phyloP scores from a whole-genome alignment of 2,797 vertebrate genomes.

The Bradypus variegatus region DNA sequence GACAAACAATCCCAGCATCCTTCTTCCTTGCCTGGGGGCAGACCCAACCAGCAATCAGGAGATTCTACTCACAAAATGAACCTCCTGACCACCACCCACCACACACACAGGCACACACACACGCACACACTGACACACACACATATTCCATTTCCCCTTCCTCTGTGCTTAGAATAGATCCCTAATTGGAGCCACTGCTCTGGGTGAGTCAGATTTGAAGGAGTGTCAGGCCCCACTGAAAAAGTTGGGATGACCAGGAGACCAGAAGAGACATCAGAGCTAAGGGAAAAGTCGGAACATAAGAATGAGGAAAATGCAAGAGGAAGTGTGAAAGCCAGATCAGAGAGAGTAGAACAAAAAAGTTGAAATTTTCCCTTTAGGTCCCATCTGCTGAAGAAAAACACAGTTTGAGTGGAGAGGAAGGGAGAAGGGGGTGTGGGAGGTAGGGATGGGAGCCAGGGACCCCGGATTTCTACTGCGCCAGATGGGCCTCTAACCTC shows the following conservation, averaged over 20 bases:
- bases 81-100: background rate
- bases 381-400: background rate
- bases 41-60: background rate
- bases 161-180: background rate
- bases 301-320: background rate
- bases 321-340: background rate
- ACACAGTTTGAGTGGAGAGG: background rate
- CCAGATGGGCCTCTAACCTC: background rate
- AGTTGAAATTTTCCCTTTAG: background rate
- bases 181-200: background rate
- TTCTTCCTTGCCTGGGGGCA: background rate
- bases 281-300: constrained; percentile 26
- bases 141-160: background rate
- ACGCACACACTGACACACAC: background rate
- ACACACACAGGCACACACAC: background rate
- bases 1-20: background rate
- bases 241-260: background rate
- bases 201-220: background rate
- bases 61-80: background rate
- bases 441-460: background rate
- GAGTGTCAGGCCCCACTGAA: background rate
- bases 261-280: background rate
- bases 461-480: background rate
- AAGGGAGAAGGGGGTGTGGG: accelerated
- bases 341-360: background rate